Evolutionary conservation across 1,140 invertebrate species (phyloP).

Genomic region (Saccostrea cuccullata): DNA sequence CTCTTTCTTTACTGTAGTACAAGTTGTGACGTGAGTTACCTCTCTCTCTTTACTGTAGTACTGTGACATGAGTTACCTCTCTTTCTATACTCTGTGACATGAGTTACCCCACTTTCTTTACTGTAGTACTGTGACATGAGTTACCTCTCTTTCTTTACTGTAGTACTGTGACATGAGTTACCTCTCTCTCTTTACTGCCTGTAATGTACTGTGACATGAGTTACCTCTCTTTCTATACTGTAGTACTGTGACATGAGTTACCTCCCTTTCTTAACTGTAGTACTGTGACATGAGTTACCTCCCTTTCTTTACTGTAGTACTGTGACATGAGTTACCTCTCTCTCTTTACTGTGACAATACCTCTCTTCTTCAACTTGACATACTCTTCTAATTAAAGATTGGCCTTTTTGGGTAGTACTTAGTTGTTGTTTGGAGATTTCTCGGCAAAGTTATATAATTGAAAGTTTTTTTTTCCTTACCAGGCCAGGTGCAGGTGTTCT

Average conservation of each 20-base stretch:
- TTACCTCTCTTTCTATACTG: too few species aligned
- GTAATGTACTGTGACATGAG: too few species aligned
- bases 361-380: background rate
- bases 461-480: background rate
- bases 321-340: background rate
- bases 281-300: too few species aligned
- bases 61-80: too few species aligned
- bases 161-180: too few species aligned
- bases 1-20: too few species aligned
- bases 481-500: background rate
- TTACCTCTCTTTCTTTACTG: too few species aligned
- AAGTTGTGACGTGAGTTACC: too few species aligned
- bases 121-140: too few species aligned
- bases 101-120: conserved; percentile 1
- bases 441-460: background rate
- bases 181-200: too few species aligned
- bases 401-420: background rate
- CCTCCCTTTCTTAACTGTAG: background rate
- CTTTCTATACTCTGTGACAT: conserved; percentile 3
- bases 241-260: background rate
- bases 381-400: background rate
- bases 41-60: too few species aligned
- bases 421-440: background rate
- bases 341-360: background rate
- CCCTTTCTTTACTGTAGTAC: background rate